Conservation (phyloP, 2,797 vertebrate species). For the Calcarius lapponicus region DNA sequence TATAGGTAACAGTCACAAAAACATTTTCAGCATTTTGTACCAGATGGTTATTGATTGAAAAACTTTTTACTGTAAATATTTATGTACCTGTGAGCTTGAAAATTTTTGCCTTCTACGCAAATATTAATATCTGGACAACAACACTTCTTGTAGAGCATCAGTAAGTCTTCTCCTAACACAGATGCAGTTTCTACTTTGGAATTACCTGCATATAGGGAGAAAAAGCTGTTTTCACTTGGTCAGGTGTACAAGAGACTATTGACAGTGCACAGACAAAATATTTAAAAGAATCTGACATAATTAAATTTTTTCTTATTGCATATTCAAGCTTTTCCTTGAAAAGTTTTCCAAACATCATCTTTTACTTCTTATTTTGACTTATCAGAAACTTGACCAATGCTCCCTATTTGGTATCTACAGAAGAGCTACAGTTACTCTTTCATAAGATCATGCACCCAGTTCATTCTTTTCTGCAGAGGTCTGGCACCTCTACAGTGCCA, state of each 20-base stretch:
- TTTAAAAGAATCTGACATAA: not conserved
- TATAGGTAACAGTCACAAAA: not conserved
- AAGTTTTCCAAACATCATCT: not conserved
- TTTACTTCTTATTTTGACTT: not conserved
- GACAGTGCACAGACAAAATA: not conserved
- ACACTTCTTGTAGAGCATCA: conserved; percentile 83
- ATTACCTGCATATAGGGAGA: conserved; percentile 59
- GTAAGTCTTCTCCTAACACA: conserved; percentile 85
- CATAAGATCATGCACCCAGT: not conserved
- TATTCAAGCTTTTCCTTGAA: not conserved
- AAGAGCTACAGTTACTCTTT: not conserved
- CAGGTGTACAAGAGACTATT: not conserved
- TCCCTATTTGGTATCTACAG: not conserved
- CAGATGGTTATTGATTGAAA: not conserved
- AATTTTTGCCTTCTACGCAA: conserved; percentile 83
- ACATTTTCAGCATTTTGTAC: not conserved
- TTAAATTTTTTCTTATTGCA: not conserved
- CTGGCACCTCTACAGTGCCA: not conserved
- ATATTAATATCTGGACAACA: conserved; percentile 88
- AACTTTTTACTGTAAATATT: not conserved
- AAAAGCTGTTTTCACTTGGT: not conserved
- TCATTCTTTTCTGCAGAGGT: not conserved
- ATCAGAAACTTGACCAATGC: not conserved
- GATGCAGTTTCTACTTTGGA: conserved; percentile 82
- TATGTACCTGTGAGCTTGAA: conserved; percentile 91